Evolutionary conservation across 1,140 invertebrate species (phyloP).

Genomic region (Coboldia fuscipes): DNA sequence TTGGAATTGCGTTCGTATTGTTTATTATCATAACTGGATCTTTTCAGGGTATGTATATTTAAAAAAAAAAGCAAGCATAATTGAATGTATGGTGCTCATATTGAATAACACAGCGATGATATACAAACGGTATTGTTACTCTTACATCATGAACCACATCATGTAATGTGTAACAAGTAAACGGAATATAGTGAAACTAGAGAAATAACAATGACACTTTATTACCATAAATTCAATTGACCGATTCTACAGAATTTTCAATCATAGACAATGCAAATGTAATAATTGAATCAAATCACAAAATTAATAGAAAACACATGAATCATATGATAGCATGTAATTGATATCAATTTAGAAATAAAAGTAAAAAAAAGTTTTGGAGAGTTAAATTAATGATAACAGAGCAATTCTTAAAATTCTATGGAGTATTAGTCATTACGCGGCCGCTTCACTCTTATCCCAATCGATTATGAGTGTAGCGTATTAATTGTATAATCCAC

Average conservation of each 20-base stretch:
- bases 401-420: too few species aligned
- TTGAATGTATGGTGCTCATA: too few species aligned
- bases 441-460: background rate
- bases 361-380: too few species aligned
- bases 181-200: background rate
- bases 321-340: too few species aligned
- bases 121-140: too few species aligned
- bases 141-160: background rate
- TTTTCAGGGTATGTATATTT: conserved; percentile 34
- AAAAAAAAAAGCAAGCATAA: background rate
- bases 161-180: background rate
- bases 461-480: background rate
- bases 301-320: too few species aligned
- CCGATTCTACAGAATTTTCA: too few species aligned
- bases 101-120: too few species aligned
- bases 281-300: too few species aligned
- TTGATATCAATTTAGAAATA: too few species aligned
- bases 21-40: conserved; percentile 66
- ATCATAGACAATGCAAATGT: too few species aligned
- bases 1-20: conserved; percentile 64
- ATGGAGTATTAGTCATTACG: conserved; percentile 8
- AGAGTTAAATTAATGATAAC: too few species aligned
- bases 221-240: background rate
- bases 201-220: background rate
- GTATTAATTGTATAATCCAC: background rate